phyloP scores from a whole-genome alignment of 2,797 vertebrate species.

The Diplodus puntazzo region DNA sequence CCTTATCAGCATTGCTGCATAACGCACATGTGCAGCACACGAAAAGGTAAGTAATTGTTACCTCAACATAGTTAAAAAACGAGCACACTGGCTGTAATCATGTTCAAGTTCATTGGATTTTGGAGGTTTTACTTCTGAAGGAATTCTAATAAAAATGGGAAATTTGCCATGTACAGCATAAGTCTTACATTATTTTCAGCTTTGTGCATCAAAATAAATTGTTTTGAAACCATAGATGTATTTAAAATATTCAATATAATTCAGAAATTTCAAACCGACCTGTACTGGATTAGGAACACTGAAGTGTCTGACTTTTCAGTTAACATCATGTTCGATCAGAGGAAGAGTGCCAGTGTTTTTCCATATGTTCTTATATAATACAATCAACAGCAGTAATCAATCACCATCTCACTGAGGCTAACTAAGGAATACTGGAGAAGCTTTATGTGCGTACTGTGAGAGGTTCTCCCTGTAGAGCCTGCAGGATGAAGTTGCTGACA shows the following conservation, averaged over 20 bases:
- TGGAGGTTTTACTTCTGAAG: not conserved
- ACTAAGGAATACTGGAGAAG: not conserved
- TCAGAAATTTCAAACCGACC: not conserved
- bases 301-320: not conserved
- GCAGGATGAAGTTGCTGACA: slow-evolving; percentile 99
- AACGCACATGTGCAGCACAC: not conserved
- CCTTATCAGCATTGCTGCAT: not conserved
- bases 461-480: slow-evolving; percentile 96
- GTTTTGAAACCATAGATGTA: not conserved
- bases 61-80: no score
- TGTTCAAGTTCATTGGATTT: no score
- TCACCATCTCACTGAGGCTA: not conserved
- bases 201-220: not conserved
- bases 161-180: not conserved
- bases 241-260: not conserved
- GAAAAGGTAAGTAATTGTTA: not conserved
- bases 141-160: not conserved
- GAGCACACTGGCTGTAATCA: no score
- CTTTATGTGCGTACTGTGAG: slow-evolving; percentile 89
- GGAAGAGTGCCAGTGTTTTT: not conserved
- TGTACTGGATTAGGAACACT: not conserved
- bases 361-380: not conserved
- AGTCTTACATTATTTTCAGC: not conserved
- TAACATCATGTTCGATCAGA: not conserved
- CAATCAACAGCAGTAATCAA: not conserved